These are phyloP conservation scores for Pheosia gnoma DNA, from an alignment of 2,888 invertebrate genomes.

Conservation along the genomic window DNA sequence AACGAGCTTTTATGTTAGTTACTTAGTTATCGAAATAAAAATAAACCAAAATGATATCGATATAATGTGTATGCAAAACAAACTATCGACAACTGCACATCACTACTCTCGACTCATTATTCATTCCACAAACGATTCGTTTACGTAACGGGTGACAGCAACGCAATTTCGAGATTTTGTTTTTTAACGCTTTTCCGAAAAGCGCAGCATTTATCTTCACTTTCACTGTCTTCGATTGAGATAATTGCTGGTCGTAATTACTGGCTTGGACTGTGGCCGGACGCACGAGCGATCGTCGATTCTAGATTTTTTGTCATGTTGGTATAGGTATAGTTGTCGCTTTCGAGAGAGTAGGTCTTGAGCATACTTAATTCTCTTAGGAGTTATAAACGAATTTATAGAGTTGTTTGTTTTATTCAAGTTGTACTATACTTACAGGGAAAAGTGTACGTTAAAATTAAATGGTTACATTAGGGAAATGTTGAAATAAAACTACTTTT, in stretches of 20 bases:
- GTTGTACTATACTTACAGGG: too few relatives aligned
- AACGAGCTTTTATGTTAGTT: too few relatives aligned
- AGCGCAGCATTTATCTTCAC: constrained; percentile 21
- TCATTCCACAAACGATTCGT: constrained; percentile 49
- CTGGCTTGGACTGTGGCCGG: constrained; percentile 24
- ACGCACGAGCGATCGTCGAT: constrained; percentile 3
- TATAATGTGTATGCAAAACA: not conserved
- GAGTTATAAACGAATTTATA: too few relatives aligned
- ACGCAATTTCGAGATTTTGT: constrained; percentile 21
- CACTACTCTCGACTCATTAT: constrained; percentile 40
- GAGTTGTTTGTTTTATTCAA: too few relatives aligned
- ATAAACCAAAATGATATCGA: not conserved
- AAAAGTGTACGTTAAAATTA: too few relatives aligned
- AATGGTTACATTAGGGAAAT: too few relatives aligned
- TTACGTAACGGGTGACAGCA: constrained; percentile 58
- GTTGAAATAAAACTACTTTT: too few relatives aligned
- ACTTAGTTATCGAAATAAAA: too few relatives aligned
- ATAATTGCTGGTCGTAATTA: constrained; percentile 46
- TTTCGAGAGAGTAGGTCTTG: too few relatives aligned
- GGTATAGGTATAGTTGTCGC: too few relatives aligned
- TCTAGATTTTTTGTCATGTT: too few relatives aligned
- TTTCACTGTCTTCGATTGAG: constrained; percentile 15
- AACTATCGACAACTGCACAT: not conserved
- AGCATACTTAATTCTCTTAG: too few relatives aligned
- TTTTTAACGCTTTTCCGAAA: constrained; percentile 48